A percentile compares a stretch with the other conserved stretches of the same genome.
Evolutionary conservation across 2,797 vertebrate species (phyloP).

Genomic region (Halcyon badia): DNA sequence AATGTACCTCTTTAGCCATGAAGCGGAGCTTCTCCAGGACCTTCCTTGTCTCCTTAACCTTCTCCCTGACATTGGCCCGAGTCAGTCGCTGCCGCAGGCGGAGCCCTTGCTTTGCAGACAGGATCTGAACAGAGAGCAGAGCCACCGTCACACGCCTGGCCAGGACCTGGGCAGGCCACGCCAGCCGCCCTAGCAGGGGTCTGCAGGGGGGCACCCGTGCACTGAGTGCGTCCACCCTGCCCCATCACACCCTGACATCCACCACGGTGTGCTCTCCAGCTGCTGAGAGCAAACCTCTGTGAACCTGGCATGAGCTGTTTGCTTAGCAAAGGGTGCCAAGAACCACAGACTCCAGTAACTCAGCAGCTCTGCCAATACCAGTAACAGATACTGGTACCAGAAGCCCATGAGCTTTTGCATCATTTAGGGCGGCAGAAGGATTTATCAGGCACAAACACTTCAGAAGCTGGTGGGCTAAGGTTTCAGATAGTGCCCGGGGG

Average conservation of each 20-base stretch:
- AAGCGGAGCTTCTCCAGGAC: slow-evolving; percentile 85
- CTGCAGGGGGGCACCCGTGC: not conserved
- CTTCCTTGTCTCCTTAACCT: slow-evolving; percentile 82
- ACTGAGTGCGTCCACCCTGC: not conserved
- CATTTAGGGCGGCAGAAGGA: not conserved
- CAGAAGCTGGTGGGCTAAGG: not conserved
- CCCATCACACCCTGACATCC: rapidly evolving
- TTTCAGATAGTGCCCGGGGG: rapidly evolving
- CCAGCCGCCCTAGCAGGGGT: not conserved
- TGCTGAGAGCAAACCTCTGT: not conserved
- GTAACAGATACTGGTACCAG: not conserved
- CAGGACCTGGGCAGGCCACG: rapidly evolving
- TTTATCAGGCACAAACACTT: not conserved
- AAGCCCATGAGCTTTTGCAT: not conserved
- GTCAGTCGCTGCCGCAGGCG: slow-evolving; percentile 78
- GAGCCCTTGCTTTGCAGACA: slow-evolving; percentile 86
- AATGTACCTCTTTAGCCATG: slow-evolving; percentile 87
- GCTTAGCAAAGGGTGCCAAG: not conserved
- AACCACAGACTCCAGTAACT: not conserved
- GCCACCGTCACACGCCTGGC: rapidly evolving
- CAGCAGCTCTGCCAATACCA: not conserved
- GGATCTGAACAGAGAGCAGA: slow-evolving; percentile 74
- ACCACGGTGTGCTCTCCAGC: rapidly evolving
- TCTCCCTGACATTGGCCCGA: slow-evolving; percentile 81
- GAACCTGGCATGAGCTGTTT: not conserved